phyloP scores from a whole-genome alignment of 2,113 vertebrate genomes.

The Tinamus guttatus region DNA sequence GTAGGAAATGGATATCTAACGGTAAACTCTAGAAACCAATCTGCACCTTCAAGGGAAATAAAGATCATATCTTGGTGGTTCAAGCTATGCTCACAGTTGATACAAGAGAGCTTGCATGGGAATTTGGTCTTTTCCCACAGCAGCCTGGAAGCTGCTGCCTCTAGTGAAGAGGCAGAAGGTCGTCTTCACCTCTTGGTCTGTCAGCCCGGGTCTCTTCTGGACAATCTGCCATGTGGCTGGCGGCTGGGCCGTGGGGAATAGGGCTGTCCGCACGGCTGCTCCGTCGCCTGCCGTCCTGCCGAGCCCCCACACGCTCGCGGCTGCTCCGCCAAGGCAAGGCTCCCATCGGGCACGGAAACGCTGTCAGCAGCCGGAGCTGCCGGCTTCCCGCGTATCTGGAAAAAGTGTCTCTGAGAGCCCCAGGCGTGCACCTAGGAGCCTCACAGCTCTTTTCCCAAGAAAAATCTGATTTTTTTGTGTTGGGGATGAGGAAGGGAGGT shows the following conservation, averaged over 20 bases:
- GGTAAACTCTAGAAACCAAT: background rate
- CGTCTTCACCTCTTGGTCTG: fast-evolving
- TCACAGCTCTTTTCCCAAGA: background rate
- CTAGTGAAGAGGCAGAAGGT: background rate
- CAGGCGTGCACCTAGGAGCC: background rate
- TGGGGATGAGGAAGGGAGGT: no score
- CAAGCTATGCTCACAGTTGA: background rate
- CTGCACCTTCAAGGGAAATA: background rate
- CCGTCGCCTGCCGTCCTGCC: no score
- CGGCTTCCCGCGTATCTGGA: fast-evolving
- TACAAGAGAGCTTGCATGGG: background rate
- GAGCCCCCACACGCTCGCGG: fast-evolving
- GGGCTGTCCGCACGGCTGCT: fast-evolving
- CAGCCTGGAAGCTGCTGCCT: background rate
- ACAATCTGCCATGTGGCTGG: background rate
- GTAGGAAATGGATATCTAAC: background rate
- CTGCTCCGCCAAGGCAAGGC: no score
- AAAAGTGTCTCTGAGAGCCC: background rate
- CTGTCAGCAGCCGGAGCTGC: fast-evolving
- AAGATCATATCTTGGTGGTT: background rate
- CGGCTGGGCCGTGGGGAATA: background rate
- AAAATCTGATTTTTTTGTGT: fast-evolving
- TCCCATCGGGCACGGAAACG: fast-evolving
- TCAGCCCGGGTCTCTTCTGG: background rate
- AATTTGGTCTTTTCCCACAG: background rate